Evolutionary conservation across 2,888 invertebrate species (phyloP), one percentile per base, ranked within the genome.

Genomic region (Drosophila demipolita): DNA sequence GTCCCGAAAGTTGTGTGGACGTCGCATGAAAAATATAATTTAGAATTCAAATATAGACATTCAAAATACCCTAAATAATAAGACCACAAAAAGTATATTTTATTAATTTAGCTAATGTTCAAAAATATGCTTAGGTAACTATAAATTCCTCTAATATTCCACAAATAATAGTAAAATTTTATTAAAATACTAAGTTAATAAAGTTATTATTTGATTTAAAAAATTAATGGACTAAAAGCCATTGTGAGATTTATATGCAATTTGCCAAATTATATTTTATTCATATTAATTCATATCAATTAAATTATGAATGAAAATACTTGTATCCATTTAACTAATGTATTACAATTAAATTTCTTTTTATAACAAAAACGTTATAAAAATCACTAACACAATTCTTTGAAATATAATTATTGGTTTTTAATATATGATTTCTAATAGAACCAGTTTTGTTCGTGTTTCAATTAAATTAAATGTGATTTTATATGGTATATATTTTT

Each of bases 1-100:
- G 77, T 66, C 84, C 84, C 84, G 62, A 70, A 75, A 82, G 81
- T 75, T 75, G 71, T 73, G 74, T 73, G 70, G 81, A 84, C 81
- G 75, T 75, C 72, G 80, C 82, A 71, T 64, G 64, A 57, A 66
- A 53, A 20, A 29, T 42, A 35, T 57, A 20, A 11, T 11, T 26
- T 29, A 9, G 0, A 1, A 35, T 11, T 17, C 20, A 35, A 42
- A 32, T 45, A 26, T 0, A 9, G 12, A 6, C 36, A 32, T 38
- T 32, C 5, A 8, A 26, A 48, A 70, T 73, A 6, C 20, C 20
- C 12, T 20, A 6, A 12, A 7, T 5, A 45, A 12, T 20, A 6
- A 20, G 1, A 42, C 20, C 20, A 3, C 3, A 42, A 20, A 20
- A 7, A 20, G 20, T 20, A 20, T 38, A 1, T 38, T 17, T 38